A percentile compares a stretch with the other conserved stretches of the same genome.
These are phyloP conservation scores for Archilochus colubris DNA, from an alignment of 2,113 vertebrate genomes.

Conservation along the genomic window DNA sequence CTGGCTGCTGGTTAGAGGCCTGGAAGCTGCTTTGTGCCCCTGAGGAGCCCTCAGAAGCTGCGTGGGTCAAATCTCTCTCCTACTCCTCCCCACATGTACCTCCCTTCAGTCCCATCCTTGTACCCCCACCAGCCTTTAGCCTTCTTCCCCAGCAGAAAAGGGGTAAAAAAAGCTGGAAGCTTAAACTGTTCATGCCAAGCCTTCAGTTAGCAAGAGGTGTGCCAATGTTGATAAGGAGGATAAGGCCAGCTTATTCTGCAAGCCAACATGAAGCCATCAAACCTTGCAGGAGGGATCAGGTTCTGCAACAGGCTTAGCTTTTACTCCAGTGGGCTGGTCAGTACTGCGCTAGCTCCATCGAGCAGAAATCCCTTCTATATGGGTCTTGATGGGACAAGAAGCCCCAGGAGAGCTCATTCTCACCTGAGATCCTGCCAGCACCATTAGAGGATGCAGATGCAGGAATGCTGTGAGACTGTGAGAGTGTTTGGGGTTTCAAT, in stretches of 20 bases:
- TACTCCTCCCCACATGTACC: neutral
- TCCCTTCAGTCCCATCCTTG: neutral
- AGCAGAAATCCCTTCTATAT: neutral
- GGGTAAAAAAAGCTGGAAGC: neutral
- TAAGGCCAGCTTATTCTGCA: neutral
- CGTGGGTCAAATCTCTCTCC: neutral
- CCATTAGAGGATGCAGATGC: neutral
- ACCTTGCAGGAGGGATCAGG: neutral
- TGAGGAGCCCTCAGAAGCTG: neutral
- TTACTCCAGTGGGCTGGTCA: rapidly evolving
- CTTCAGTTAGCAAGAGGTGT: neutral
- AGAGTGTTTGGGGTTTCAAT: neutral
- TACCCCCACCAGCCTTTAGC: neutral
- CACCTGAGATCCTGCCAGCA: neutral
- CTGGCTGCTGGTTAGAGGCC: neutral
- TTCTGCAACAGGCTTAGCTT: neutral
- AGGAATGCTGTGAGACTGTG: neutral
- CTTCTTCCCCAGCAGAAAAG: neutral
- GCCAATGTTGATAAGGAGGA: neutral
- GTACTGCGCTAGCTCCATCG: neutral
- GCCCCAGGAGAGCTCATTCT: neutral
- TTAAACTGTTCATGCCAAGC: neutral
- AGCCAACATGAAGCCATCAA: neutral
- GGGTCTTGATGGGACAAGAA: neutral
- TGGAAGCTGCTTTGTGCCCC: neutral